A percentile compares a stretch with the other conserved stretches of the same genome.
Evolutionary conservation across 2,113 vertebrate genomes (phyloP).

Genomic region (Vimba vimba): DNA sequence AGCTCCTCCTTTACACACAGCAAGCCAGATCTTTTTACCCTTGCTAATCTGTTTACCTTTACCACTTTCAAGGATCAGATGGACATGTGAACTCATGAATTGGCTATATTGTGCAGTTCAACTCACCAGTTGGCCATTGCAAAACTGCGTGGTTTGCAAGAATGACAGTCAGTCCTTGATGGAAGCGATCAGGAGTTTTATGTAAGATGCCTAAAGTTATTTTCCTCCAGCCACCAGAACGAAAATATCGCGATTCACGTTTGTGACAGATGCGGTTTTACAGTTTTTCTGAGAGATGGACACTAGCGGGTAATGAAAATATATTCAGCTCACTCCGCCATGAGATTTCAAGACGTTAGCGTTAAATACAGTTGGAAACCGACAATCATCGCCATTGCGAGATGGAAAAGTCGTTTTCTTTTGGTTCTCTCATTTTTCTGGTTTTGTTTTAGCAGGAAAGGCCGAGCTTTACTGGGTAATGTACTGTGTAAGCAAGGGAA

Average conservation of each 20-base stretch:
- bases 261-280: neutral
- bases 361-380: constrained; percentile 71
- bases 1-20: neutral
- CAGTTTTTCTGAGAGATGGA: neutral
- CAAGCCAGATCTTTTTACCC: constrained; percentile 7
- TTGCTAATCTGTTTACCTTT: neutral
- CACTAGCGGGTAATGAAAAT: constrained; percentile 48
- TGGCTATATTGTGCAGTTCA: neutral
- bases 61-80: neutral
- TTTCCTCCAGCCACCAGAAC: neutral
- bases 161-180: neutral
- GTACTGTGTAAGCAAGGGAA: constrained; percentile 91
- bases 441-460: constrained; percentile 60
- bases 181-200: neutral
- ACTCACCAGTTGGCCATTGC: neutral
- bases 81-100: neutral
- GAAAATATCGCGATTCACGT: neutral
- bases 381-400: constrained; percentile 63
- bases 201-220: neutral
- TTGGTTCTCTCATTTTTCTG: constrained; percentile 5
- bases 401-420: constrained; percentile 53
- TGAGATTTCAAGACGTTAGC: constrained; percentile 69
- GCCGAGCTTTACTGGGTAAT: constrained; percentile 84
- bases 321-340: constrained; percentile 62
- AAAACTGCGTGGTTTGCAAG: neutral